phyloP scores from a whole-genome alignment of 2,888 invertebrate genomes.

The Drosophila pegasa region DNA sequence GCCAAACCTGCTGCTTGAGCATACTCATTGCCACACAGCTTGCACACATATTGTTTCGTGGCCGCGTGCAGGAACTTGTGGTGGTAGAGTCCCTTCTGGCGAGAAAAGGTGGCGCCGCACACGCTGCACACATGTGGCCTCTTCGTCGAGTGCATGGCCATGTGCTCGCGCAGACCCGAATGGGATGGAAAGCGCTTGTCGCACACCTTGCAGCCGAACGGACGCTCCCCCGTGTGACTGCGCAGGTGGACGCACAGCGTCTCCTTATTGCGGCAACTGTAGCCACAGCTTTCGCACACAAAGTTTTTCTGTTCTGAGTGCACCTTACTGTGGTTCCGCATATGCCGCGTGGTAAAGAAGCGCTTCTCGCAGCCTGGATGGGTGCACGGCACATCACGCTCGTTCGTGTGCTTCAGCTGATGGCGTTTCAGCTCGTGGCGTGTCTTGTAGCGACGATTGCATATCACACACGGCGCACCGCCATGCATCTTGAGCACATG shows the following conservation, averaged over 20 bases:
- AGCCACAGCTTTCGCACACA: constrained; percentile 81
- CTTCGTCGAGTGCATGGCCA: constrained; percentile 80
- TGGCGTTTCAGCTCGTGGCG: constrained; percentile 76
- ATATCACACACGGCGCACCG: constrained; percentile 64
- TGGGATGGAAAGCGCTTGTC: constrained; percentile 75
- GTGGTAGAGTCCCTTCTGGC: constrained; percentile 78
- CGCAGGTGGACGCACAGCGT: constrained; percentile 76
- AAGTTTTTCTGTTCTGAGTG: constrained; percentile 77
- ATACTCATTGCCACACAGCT: constrained; percentile 79
- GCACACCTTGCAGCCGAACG: constrained; percentile 74
- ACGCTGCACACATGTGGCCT: constrained; percentile 74
- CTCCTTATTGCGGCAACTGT: constrained; percentile 74
- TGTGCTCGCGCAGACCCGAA: constrained; percentile 76
- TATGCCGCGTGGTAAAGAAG: constrained; percentile 69
- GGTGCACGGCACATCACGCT: constrained; percentile 67
- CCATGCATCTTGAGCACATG: constrained; percentile 63
- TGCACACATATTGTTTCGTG: constrained; percentile 81
- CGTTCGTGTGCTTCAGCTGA: constrained; percentile 68
- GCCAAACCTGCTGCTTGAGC: constrained; percentile 82
- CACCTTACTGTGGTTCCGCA: constrained; percentile 71
- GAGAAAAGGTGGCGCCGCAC: constrained; percentile 77
- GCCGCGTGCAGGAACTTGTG: constrained; percentile 79
- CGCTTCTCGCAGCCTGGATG: constrained; percentile 76
- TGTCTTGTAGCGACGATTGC: constrained; percentile 70
- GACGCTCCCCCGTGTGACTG: constrained; percentile 80